A percentile compares a stretch with the other conserved stretches of the same genome.
Evolutionary conservation across 2,113 vertebrate genomes (phyloP).

Genomic region (Andinoacara biseriatus): DNA sequence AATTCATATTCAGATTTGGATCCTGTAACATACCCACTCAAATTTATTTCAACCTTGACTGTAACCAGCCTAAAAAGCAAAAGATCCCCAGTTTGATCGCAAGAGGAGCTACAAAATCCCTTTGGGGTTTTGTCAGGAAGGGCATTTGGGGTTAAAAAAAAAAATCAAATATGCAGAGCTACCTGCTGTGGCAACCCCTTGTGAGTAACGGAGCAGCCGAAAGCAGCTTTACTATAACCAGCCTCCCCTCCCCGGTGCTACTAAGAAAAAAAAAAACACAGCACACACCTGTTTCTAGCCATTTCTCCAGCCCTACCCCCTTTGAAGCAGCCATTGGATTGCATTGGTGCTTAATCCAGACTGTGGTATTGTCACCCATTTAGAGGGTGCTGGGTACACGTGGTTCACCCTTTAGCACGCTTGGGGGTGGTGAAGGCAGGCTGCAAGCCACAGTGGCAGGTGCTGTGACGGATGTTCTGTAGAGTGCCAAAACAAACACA

Average conservation of each 20-base stretch:
- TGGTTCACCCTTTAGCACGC: conserved; percentile 67
- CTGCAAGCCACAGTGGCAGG: conserved; percentile 68
- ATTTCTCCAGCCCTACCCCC: conserved; percentile 30
- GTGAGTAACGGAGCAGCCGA: neutral
- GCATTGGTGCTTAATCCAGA: conserved; percentile 61
- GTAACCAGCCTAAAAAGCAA: neutral
- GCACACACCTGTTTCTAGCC: conserved; percentile 73
- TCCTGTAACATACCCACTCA: neutral
- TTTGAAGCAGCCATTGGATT: conserved; percentile 42
- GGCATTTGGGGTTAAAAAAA: neutral
- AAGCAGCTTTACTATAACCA: neutral
- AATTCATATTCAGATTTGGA: conserved; percentile 4
- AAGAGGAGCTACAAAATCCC: neutral
- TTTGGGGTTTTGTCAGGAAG: neutral
- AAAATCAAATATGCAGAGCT: neutral
- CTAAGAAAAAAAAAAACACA: conserved; percentile 49
- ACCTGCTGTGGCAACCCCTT: neutral
- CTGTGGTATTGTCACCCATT: conserved; percentile 77
- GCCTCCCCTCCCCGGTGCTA: neutral
- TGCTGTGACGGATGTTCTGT: conserved; percentile 75
- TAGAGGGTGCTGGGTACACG: conserved; percentile 67
- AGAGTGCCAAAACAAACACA: conserved; percentile 74
- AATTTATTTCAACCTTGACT: conserved; percentile 20
- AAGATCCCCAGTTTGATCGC: neutral
- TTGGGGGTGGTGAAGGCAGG: conserved; percentile 58